Percentiles rank a stretch among this genome's conserved stretches.
Conservation (phyloP, 1,140 invertebrate genomes). For the Drosophila punjabiensis region DNA sequence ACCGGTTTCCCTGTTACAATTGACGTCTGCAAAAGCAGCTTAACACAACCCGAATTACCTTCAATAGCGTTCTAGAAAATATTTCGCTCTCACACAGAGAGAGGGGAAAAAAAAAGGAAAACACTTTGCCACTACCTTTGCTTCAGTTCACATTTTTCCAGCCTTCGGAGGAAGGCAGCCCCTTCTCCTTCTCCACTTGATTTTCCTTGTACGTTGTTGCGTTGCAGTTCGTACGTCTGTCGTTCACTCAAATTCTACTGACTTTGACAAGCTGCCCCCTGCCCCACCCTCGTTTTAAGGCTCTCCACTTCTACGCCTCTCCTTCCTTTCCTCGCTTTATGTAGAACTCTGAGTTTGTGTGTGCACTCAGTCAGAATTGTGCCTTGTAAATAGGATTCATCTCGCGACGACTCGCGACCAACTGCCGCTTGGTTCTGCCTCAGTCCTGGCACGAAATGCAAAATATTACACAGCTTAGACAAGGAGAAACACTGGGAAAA, state of each 20-base stretch:
- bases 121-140: conserved; percentile 68
- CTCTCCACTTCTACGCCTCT: background rate
- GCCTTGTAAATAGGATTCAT: conserved; percentile 81
- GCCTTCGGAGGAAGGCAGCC: background rate
- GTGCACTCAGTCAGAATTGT: conserved; percentile 72
- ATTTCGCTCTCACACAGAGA: background rate
- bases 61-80: conserved; percentile 42
- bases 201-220: conserved; percentile 38
- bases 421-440: conserved; percentile 57
- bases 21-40: conserved; percentile 35
- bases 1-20: conserved; percentile 47
- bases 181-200: conserved; percentile 23
- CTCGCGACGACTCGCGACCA: conserved; percentile 64
- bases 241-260: conserved; percentile 73
- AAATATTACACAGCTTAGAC: conserved; percentile 60
- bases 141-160: conserved; percentile 46
- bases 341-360: conserved; percentile 12
- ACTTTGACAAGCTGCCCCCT: conserved; percentile 66
- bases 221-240: conserved; percentile 32
- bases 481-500: conserved; percentile 17
- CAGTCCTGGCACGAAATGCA: conserved; percentile 68
- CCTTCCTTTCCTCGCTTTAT: background rate
- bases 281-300: background rate
- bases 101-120: conserved; percentile 41
- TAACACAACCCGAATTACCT: conserved; percentile 68